phyloP scores from a whole-genome alignment of 2,888 invertebrate species.

The Trachelus iudaicus region DNA sequence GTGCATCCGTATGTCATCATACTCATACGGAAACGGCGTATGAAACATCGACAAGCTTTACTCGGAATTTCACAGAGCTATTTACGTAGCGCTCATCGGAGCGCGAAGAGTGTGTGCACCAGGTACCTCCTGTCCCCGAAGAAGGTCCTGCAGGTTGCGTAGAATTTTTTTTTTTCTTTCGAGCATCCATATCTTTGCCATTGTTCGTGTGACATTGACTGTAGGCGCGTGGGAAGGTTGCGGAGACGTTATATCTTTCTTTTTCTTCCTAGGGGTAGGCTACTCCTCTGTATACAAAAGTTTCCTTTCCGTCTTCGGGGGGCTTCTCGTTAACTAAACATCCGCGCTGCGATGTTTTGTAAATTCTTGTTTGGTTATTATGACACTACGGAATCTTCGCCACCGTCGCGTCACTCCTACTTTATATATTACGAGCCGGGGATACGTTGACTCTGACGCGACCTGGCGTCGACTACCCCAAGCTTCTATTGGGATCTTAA shows the following conservation, averaged over 20 bases:
- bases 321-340: not conserved
- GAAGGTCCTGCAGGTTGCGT: not conserved
- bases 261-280: too few species aligned
- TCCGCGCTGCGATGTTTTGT: slow-evolving; percentile 1
- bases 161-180: not conserved
- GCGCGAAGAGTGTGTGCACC: not conserved
- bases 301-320: not conserved
- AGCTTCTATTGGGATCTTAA: not conserved
- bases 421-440: not conserved
- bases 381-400: not conserved
- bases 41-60: not conserved
- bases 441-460: not conserved
- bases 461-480: not conserved
- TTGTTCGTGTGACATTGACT: not conserved
- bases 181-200: not conserved
- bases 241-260: not conserved
- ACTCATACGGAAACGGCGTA: not conserved
- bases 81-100: not conserved
- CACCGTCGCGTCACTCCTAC: too few species aligned
- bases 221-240: not conserved
- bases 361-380: not conserved
- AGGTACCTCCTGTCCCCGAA: not conserved
- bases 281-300: not conserved
- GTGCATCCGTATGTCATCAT: not conserved
- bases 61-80: not conserved